Base-by-base conservation (phyloP, 1,140 invertebrate genomes). In the Orussus abietinus region DNA sequence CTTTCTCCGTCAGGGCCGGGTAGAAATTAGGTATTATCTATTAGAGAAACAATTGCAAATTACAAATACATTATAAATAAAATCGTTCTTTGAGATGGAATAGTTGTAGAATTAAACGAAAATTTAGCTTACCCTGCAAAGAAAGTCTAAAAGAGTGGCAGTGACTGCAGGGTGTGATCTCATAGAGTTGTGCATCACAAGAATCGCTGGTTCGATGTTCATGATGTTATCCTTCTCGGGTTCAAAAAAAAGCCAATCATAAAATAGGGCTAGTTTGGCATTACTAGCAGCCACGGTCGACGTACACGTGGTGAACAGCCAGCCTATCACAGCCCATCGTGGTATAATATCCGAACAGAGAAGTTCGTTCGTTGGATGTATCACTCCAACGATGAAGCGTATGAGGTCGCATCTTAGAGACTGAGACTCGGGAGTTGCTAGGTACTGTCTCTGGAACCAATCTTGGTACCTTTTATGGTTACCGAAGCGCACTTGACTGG, bases 181-280 rank as follows among this genome's bases (percentile, higher is more conserved):
- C 80, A 98, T 92, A 22, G 92, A 96, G 77, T 97, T 90, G 67
- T 93, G 90, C 93, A 98, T 98, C 1, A 98, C 92, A 42, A 98
- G 77, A 64, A 98, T 96, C 6, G 92, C 94, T n/a, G 95, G 95
- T 73, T 98, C 95, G 58, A 98, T 96, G 67, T 97, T 96, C 95
- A 98, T 98, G 47, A 98, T 98, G 64, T 95, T 98, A 70, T 98
- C 95, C 70, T 91, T 92, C 38, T 91, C 86, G 18, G 89, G 82
- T 62, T 98, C 93, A 72, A 92, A 98, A 66, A 96, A 92, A 4
- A 97, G 74, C 95, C 95, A 98, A 75, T 98, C 95, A 71, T 96
- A 98, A 70, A 98, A 98, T 7, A 98, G 72, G 5, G 94, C 92
- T 26, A 98, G 69, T 75, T 98, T 98, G 12, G 92, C 92, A 80